Evolutionary conservation across 2,113 vertebrate genomes (phyloP).

Genomic region (Tachuris rubrigastra): DNA sequence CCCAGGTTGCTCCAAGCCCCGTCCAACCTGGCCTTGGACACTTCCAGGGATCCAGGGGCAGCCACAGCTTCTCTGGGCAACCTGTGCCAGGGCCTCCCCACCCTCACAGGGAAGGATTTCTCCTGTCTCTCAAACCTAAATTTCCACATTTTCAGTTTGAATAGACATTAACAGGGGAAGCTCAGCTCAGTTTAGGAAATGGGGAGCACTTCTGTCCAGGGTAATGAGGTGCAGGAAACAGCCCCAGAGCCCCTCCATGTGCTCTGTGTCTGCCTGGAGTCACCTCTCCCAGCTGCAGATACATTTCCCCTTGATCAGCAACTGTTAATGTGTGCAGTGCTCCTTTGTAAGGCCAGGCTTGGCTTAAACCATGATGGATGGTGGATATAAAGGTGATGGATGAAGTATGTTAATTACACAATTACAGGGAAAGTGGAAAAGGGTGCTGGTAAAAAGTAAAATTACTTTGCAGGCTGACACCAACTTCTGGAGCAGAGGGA

Average conservation of each 20-base stretch:
- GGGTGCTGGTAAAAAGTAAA: not conserved
- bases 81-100: not conserved
- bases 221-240: not conserved
- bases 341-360: not conserved
- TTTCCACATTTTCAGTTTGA: not conserved
- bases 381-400: not conserved
- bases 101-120: rapidly evolving
- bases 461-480: not conserved
- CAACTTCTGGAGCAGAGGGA: not conserved
- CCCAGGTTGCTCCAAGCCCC: not conserved
- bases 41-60: not conserved
- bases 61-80: not conserved
- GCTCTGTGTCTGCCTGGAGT: not conserved
- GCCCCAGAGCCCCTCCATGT: rapidly evolving
- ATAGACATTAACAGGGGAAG: rapidly evolving
- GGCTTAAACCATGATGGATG: not conserved
- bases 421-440: not conserved
- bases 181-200: not conserved
- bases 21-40: not conserved
- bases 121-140: not conserved
- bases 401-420: not conserved
- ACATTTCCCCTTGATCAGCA: not conserved
- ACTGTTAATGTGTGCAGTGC: not conserved
- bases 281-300: not conserved
- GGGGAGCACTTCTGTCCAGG: not conserved